A percentile compares a stretch with the other conserved stretches of the same genome.
These are phyloP conservation scores for Apus apus DNA, from an alignment of 2,113 vertebrate genomes.

Conservation along the genomic window DNA sequence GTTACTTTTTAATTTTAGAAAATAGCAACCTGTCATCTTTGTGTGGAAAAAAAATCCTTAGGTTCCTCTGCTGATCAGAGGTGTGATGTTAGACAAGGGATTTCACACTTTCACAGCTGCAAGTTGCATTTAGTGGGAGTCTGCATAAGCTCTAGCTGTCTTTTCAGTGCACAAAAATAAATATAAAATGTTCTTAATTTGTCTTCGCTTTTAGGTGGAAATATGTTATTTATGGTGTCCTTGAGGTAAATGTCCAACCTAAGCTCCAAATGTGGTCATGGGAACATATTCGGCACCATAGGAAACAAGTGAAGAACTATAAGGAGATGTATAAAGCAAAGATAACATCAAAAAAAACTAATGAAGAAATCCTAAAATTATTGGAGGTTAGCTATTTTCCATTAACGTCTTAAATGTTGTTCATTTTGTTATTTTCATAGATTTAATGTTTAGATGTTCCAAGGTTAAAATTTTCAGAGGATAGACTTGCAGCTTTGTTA, in stretches of 20 bases:
- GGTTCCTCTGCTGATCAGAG: not conserved
- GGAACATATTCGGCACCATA: slow-evolving; percentile 84
- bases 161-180: not conserved
- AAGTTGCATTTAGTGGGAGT: not conserved
- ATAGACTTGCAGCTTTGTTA: not conserved
- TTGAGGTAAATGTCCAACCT: slow-evolving; percentile 91
- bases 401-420: not conserved
- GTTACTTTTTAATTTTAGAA: not conserved
- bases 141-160: not conserved
- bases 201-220: slow-evolving; percentile 84
- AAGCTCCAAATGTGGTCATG: slow-evolving; percentile 94
- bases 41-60: not conserved
- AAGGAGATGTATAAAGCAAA: slow-evolving; percentile 90
- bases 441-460: not conserved
- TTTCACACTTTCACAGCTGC: not conserved
- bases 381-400: slow-evolving; percentile 81
- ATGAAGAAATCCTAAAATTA: slow-evolving; percentile 76
- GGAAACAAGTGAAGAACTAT: slow-evolving; percentile 85
- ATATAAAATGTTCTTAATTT: not conserved
- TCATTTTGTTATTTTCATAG: not conserved
- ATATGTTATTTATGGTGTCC: slow-evolving; percentile 84
- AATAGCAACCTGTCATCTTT: not conserved
- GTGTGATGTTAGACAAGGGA: not conserved
- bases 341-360: slow-evolving; percentile 90
- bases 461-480: not conserved